Base-by-base conservation (phyloP, 92 coral and sea anemone species). In the Epizoanthus stellaris region DNA sequence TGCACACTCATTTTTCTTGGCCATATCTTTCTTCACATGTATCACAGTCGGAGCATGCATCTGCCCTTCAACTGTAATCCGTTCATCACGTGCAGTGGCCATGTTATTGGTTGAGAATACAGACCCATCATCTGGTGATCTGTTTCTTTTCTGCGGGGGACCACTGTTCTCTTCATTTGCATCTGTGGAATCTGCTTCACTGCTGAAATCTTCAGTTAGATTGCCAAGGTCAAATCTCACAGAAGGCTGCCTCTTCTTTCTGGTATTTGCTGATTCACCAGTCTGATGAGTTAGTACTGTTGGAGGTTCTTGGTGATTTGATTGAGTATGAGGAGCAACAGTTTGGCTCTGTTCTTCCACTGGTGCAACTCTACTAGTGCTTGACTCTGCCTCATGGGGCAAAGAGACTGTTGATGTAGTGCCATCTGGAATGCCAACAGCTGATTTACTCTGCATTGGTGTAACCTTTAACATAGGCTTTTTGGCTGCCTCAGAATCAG, bases 1-100 rank as follows among this genome's bases (percentile, higher is more conserved):
- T 63, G 96, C 90, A 62, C 98, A 95, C 79, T 95, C 98, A 63
- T 93, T 95, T 80, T 86, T 93, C 7, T 86, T 69, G 47, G 84
- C 88, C 25, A 81, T 80, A 71, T 87, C 98, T 67, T 90, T 95
- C 71, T 89, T 94, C 15, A 95, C 98, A 66, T 93, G 90, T 47
- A 95, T 93, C 61, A 93, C 95, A 60, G 85, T 89, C 7, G 93
- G 93, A 20, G 93, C 89, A 42, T 77, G 80, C 53, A 73, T 82
- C 77, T 88, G 96, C 77, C 98, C 95, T 68, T 68, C 89, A 34
- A 89, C 93, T 40, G 67, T 70, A 20, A 92, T 76, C 62, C 63
- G 21, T 53, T 87, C 82, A 77, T 71, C 56, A 53, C 30, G 81
- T 19, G 80, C 80, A 20, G 20, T 15, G 23, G 67, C 85, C 21